These are phyloP conservation scores for Odobenus rosmarus DNA, from an alignment of 2,113 vertebrate species.

Conservation along the genomic window DNA sequence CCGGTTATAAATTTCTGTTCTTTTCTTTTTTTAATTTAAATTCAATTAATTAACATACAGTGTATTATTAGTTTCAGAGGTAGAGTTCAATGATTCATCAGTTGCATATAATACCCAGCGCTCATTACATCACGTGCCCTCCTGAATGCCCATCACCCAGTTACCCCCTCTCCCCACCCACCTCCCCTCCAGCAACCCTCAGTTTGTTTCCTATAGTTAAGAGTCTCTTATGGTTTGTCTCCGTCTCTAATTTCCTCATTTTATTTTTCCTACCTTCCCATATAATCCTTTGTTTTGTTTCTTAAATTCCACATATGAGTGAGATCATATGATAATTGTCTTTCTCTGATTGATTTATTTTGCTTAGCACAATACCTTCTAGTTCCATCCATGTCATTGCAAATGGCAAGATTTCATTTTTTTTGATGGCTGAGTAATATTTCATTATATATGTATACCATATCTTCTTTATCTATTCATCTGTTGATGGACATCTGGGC, in stretches of 20 bases:
- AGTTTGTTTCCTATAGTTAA: background rate
- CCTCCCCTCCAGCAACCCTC: too few relatives aligned
- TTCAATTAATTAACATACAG: too few relatives aligned
- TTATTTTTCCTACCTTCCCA: background rate
- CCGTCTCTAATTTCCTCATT: background rate
- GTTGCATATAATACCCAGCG: too few relatives aligned
- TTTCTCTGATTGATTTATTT: background rate
- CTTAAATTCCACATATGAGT: background rate
- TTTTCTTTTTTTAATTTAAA: background rate
- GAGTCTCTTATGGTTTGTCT: background rate
- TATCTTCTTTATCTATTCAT: background rate
- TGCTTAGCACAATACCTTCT: background rate
- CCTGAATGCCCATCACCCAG: too few relatives aligned
- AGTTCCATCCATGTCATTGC: background rate
- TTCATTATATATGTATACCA: background rate
- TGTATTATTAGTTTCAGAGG: too few relatives aligned
- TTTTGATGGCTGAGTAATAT: background rate
- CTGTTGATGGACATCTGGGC: background rate
- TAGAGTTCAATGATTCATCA: too few relatives aligned
- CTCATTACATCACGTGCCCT: too few relatives aligned
- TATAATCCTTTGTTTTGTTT: background rate
- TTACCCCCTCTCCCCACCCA: too few relatives aligned
- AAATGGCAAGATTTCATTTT: background rate
- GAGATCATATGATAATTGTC: background rate
- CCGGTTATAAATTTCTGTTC: background rate